Base-by-base conservation (phyloP, 2,113 vertebrate species). In the Sinocyclocheilus anshuiensis region DNA sequence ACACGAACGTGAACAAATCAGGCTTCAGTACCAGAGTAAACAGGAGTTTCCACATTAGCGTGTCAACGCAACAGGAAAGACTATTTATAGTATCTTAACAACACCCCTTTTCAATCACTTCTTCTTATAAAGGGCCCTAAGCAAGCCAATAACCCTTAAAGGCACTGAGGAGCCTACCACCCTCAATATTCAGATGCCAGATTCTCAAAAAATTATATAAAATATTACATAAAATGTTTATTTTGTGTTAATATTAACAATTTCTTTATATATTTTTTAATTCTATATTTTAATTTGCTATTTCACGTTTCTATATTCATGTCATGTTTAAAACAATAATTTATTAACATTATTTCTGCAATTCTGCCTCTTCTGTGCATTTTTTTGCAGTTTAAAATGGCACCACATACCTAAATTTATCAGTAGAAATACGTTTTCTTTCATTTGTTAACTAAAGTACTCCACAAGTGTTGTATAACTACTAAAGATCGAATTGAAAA, bases 401-500 rank as follows among this genome's bases (percentile, higher is more conserved):
- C 72, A n/a, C 39, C 6, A 12, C 72, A 24, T 75, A 45, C 48
- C 20, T 75, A 75, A 24, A 45, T 45, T 2, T 24, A 75, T 48
- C 39, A 48, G 72, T 8, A 45, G 5, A 75, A 75, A 75, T 48
- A 11, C 0, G 72, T 12, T 55, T 50, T 76, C 6, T 50, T 76
- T 77, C 8, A 77, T 53, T 29, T 29, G 48, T 75, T 39, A 4
- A 39, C 1, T 22, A 72, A 20, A 72, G 5, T 75, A n/a, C 72
- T 75, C 72, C 22, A 75, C 33, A 81, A 24, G 57, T 81, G 29
- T 81, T 45, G 59, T 81, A 81, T 81, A 77, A 77, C 24, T 45
- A 15, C 9, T 33, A 78, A n/a, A 10, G 9, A 45, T 9, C 1
- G 69, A 16, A 36, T 16, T 71, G 26, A 15, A 76, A 1, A 50